phyloP scores from a whole-genome alignment of 2,797 vertebrate genomes.

The Discoglossus pictus region DNA sequence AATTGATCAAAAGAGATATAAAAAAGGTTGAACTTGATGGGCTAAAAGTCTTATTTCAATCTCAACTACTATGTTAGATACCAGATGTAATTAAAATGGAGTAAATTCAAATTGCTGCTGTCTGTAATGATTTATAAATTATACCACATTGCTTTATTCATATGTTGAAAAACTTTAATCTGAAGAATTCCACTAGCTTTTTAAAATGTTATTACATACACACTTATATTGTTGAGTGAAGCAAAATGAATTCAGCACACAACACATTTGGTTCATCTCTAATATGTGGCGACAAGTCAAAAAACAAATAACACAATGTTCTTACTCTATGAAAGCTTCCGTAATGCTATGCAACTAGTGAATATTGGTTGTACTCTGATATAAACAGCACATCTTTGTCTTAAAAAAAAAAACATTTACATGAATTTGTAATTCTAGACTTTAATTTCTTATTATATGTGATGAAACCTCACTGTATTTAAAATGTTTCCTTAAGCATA shows the following conservation, averaged over 20 bases:
- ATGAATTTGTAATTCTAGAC: neutral
- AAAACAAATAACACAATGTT: slow-evolving; percentile 10
- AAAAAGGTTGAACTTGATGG: too few species aligned
- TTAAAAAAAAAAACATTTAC: neutral
- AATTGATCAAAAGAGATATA: too few species aligned
- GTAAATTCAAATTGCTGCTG: too few species aligned
- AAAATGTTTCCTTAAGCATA: slow-evolving; percentile 17
- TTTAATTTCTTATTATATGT: slow-evolving; percentile 5
- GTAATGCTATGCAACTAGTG: slow-evolving; percentile 4
- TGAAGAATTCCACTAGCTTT: too few species aligned
- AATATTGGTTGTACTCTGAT: neutral
- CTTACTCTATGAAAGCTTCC: slow-evolving; percentile 11
- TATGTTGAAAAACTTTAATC: too few species aligned
- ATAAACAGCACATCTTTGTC: slow-evolving; percentile 18
- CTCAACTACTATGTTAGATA: too few species aligned
- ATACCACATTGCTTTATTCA: too few species aligned
- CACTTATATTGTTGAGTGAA: too few species aligned
- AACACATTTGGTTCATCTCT: neutral
- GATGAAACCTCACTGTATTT: slow-evolving; percentile 12
- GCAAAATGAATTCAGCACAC: neutral
- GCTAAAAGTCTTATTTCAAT: too few species aligned
- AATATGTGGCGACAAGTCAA: neutral
- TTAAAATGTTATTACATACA: too few species aligned
- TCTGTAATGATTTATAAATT: too few species aligned
- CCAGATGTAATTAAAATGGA: too few species aligned